Base-by-base conservation (phyloP, 2,113 vertebrate genomes). In the Stegastes partitus region DNA sequence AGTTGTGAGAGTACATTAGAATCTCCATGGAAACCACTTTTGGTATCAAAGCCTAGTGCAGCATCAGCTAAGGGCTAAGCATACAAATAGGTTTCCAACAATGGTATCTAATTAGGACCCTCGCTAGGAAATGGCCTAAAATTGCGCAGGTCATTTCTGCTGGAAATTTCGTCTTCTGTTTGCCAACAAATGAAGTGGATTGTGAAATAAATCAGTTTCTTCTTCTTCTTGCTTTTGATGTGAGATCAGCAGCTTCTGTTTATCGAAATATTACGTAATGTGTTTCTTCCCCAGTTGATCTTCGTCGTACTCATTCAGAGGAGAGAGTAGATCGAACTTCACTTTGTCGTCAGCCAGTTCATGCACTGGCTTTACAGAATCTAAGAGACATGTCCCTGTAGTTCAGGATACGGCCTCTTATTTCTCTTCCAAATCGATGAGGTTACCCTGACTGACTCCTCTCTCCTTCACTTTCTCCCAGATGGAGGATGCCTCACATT, bases 1-100 rank as follows among this genome's bases (percentile, higher is more conserved):
- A 90, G 87, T 94, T 93, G 89, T 89, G 84, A 84, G 80, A 87
- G 87, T 92, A 87, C 93, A 91, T 93, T 91, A 93, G 70, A 83
- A 91, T 95, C 91, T 84, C 94, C 95, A 95, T 95, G 94, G 95
- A 93, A 95, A 95, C 95, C 91, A 87, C 89, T 93, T 94, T 93
- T 86, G 89, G 83, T 93, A 93, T 93, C 79, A 90, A 86, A 93
- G 92, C 94, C 89, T 89, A 89, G 94, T 92, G 93, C 93, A 93
- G 91, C 94, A 91, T 95, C 87, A 87, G 77, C 90, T 82, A 83
- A 92, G 88, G 91, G 86, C 86, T 86, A 89, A 91, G 81, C 93
- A 87, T 80, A 83, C 58, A 57, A 90, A 90, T 87, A 82, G 74
- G 85, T 89, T 87, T 91, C 84, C 90, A 93, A 92, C 88, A 94